phyloP scores from a whole-genome alignment of 2,113 vertebrate species.

The Crotalus tigris region DNA sequence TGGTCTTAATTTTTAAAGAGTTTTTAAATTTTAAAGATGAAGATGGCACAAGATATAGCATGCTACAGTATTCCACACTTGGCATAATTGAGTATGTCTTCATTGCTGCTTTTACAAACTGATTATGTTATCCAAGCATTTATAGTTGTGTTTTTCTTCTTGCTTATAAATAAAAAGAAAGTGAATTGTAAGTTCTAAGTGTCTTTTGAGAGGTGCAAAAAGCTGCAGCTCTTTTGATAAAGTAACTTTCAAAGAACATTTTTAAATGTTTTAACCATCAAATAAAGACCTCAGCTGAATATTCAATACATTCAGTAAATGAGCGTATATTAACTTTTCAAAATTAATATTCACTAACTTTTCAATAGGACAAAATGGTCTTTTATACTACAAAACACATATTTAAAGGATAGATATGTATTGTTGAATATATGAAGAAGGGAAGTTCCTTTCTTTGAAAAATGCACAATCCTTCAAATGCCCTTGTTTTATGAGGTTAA shows the following conservation, averaged over 20 bases:
- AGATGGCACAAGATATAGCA: slow-evolving; percentile 37
- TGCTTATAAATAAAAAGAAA: slow-evolving; percentile 41
- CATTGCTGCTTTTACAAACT: slow-evolving; percentile 37
- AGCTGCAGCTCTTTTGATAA: neutral
- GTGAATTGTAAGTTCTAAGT: slow-evolving; percentile 33
- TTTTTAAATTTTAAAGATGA: slow-evolving; percentile 68
- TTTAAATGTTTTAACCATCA: neutral
- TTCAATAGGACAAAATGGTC: slow-evolving; percentile 30
- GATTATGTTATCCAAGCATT: slow-evolving; percentile 39
- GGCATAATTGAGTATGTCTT: slow-evolving; percentile 38
- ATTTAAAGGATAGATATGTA: slow-evolving; percentile 8
- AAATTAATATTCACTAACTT: slow-evolving; percentile 10
- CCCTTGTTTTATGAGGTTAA: slow-evolving; percentile 16
- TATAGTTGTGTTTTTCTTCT: neutral
- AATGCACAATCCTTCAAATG: slow-evolving; percentile 25
- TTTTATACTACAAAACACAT: neutral
- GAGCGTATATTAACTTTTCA: neutral
- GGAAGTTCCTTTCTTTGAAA: slow-evolving; percentile 16
- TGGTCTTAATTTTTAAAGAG: slow-evolving; percentile 70
- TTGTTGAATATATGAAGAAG: slow-evolving; percentile 15
- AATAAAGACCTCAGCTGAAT: slow-evolving; percentile 42
- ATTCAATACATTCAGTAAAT: slow-evolving; percentile 1
- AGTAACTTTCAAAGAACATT: slow-evolving; percentile 7
- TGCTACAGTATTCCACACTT: slow-evolving; percentile 40
- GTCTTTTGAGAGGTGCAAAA: neutral